Evolutionary conservation across 2,113 vertebrate genomes (phyloP), one percentile per base, ranked within the genome.

Genomic region (Triplophysa siluroides): DNA sequence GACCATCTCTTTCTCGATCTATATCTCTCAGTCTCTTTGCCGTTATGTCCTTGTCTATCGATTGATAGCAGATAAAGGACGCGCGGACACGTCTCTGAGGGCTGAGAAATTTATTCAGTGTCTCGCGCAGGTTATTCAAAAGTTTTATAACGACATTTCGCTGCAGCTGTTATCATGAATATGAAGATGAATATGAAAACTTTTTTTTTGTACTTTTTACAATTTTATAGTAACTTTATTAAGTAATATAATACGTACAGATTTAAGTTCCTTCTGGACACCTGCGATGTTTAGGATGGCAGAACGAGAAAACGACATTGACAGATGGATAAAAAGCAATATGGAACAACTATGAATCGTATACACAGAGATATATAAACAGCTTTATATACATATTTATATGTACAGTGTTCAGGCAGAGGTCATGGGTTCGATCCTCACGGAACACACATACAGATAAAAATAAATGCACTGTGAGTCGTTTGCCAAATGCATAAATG

Each of bases 61-160:
- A 68, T 68, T 13, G 62, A 43, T 64, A 65, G 16, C 69, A 52
- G 81, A 62, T 72, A 21, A 50, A 69, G 70, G 26, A 52, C 65
- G 26, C 70, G 45, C 21, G 2, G 52, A 41, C 18, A 11, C 50
- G 56, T 64, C 58, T 76, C 70, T 60, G 33, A 75, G 58, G 45
- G 16, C 47, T 68, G 33, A 23, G 70, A 70, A 33, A 80, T 76
- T 65, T 38, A 64, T 58, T 21, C 24, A 56, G 33, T 24, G 61
- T 61, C 58, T 52, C 62, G 63, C 24, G 52, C 19, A 60, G 33
- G 21, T 76, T 63, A 50, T 8, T 50, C 23, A 19, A 18, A 43
- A 16, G 54, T 60, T 73, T 24, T 52, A 52, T 16, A 52, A 52
- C 14, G 50, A 1, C 5, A 8, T 62, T 74, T 45, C 16, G 61